Evolutionary conservation across 2,797 vertebrate genomes (phyloP), one percentile per base, ranked within the genome.

Genomic region (Gallinago solitaria): DNA sequence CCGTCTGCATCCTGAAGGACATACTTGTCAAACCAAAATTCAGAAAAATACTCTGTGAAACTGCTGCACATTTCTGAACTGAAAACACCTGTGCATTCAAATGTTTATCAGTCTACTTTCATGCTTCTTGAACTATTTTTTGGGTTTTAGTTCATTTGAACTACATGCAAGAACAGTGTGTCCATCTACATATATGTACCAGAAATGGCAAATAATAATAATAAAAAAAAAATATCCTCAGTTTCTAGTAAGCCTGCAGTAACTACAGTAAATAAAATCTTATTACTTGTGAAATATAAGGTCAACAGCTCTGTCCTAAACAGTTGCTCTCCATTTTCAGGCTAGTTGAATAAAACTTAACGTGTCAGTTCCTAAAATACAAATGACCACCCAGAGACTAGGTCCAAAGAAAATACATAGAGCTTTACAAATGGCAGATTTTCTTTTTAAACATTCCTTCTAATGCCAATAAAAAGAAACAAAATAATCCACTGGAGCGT

Each of bases 261-360:
- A 89, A 88, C 73, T 78, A 65, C 60, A 84, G 80, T 54, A 94
- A 83, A 90, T 84, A 81, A 87, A 85, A 94, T 39, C 77, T 54
- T 87, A 95, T 25, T 93, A 48, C 69, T 94, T 75, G 69, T 79
- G 65, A 96, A 97, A 97, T 43, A 67, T 37, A 86, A 89, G 48
- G 91, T 90, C 82, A 88, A 47, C 39, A 89, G 87, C 56, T 95
- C 77, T 90, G 23, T 88, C 81, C 90, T 86, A 89, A 96, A 96
- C 90, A 95, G 74, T 70, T 96, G 73, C 60, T 93, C 75, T 96
- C 68, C 24, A 70, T 96, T 97, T 96, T 96, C 86, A 95, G 83
- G 57, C 81, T 76, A 89, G 69, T 93, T 96, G 97, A 96, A 95
- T 95, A 97, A 94, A 97, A 97, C 60, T 87, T 65, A 97, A 87